Evolutionary conservation across 2,113 vertebrate genomes (phyloP), one percentile per base, ranked within the genome.

Genomic region (Aldabrachelys gigantea): DNA sequence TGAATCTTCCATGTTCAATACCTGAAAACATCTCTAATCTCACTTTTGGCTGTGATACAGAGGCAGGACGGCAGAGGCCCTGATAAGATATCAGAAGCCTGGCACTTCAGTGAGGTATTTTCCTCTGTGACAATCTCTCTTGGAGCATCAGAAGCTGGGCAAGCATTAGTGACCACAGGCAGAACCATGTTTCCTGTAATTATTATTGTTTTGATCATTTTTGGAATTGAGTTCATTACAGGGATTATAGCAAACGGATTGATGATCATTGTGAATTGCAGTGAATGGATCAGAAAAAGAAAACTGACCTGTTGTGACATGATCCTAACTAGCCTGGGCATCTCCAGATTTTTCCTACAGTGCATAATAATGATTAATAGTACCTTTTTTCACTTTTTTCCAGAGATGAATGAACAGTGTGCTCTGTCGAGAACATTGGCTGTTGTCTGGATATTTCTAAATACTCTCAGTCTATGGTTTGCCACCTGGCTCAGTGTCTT

Each of bases 321-420:
- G 4, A 96, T 98, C 6, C 85, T 97, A 5, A 96, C n/a, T 29
- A 95, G 95, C 50, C 79, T 97, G 91, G 97, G 80, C 0, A 12
- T 81, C 27, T 92, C 78, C 6, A 89, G 94, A 57, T 62, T 96
- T 52, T 53, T 84, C 6, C 3, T 94, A 10, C 97, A 97, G 19
- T 1, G 35, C 1, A 0, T 2, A 11, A 1, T 86, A 11, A 22
- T 94, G 27, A 5, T 10, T 2, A 0, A 3, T 3, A n/a, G 35
- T 3, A 12, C 84, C n/a, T 2, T 1, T 27, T 0, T 44, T 6
- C 1, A 79, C 11, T 91, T n/a, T 10, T 8, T 75, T 25, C 1
- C 25, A 1, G 21, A 41, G 6, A 0, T 22, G 0, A 3, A 3
- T 2, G 1, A 1, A 1, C 0, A 2, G 7, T 0, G 2, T 5